Percentiles rank a stretch among this genome's conserved stretches.
Evolutionary conservation across 2,113 vertebrate genomes (phyloP).

Genomic region (Astatoreochromis straeleni): DNA sequence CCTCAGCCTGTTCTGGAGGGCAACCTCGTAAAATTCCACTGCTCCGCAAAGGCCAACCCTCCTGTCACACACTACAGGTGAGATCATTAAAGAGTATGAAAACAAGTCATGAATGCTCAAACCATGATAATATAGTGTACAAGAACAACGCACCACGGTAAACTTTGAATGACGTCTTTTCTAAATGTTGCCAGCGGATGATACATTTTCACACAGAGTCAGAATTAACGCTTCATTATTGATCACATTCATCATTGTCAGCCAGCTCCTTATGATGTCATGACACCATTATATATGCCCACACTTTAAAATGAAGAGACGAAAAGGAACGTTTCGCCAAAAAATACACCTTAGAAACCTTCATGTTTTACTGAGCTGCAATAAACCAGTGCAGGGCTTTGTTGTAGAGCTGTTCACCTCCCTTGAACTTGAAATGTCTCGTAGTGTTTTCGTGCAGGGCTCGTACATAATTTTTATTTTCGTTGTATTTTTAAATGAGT

Average conservation of each 20-base stretch:
- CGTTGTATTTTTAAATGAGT: not conserved
- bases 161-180: not conserved
- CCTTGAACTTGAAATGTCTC: constrained; percentile 38
- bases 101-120: not conserved
- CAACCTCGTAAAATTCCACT: constrained; percentile 90
- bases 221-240: constrained; percentile 18
- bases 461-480: not conserved
- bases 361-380: constrained; percentile 20
- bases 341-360: constrained; percentile 10
- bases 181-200: not conserved
- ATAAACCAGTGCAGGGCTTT: constrained; percentile 1
- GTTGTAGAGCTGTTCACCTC: constrained; percentile 9
- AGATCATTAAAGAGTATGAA: constrained; percentile 30
- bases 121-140: not conserved
- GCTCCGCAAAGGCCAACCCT: constrained; percentile 95
- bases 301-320: not conserved
- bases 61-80: constrained; percentile 94
- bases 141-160: not conserved
- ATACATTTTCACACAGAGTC: not conserved
- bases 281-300: constrained; percentile 7
- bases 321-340: constrained; percentile 1
- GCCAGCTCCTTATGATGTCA: not conserved
- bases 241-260: constrained; percentile 41
- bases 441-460: not conserved
- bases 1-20: constrained; percentile 93